A percentile compares a stretch with the other conserved stretches of the same genome.
Evolutionary conservation across 2,113 vertebrate genomes (phyloP).

Genomic region (Cyrtonyx montezumae): DNA sequence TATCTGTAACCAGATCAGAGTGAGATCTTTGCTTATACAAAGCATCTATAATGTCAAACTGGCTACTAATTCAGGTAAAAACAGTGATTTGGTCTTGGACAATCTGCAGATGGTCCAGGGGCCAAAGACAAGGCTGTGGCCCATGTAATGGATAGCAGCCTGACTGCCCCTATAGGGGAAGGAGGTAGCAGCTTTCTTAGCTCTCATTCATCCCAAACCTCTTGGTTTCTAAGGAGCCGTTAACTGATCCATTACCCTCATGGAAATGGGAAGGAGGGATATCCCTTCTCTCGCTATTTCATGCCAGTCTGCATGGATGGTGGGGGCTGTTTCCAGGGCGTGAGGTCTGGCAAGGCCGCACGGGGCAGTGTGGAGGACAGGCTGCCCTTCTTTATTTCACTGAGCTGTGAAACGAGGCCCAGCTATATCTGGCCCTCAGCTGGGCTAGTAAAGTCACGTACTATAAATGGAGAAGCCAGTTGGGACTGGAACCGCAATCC

Average conservation of each 20-base stretch:
- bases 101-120: not conserved
- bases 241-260: not conserved
- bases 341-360: not conserved
- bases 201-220: not conserved
- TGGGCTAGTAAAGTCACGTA: not conserved
- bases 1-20: not conserved
- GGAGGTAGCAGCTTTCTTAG: not conserved
- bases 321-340: not conserved
- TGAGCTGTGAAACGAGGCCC: not conserved
- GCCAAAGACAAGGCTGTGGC: not conserved
- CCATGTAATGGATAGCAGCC: not conserved
- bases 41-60: not conserved
- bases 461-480: slow-evolving; percentile 43
- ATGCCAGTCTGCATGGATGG: not conserved
- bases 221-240: not conserved
- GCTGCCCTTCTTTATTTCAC: not conserved
- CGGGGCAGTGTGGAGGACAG: not conserved
- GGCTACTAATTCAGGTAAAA: not conserved
- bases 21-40: not conserved
- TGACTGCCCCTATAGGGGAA: not conserved
- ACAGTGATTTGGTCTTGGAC: not conserved
- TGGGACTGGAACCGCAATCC: slow-evolving; percentile 29
- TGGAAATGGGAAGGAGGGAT: not conserved
- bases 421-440: not conserved
- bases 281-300: not conserved